Conservation (phyloP, 2,113 vertebrate genomes). For the Puma concolor region DNA sequence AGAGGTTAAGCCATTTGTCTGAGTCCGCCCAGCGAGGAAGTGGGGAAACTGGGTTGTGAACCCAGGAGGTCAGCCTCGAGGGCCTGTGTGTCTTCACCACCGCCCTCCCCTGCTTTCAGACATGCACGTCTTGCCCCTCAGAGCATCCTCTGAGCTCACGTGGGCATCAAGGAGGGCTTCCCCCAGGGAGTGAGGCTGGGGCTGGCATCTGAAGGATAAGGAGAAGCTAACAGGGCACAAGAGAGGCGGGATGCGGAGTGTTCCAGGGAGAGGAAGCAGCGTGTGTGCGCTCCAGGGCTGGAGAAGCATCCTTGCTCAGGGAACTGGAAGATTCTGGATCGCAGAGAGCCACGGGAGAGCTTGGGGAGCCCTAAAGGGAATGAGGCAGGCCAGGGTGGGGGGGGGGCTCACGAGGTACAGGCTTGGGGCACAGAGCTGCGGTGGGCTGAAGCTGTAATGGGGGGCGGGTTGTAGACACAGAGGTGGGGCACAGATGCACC, state of each 20-base stretch:
- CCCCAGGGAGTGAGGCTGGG: neutral
- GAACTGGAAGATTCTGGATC: neutral
- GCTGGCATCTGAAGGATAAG: neutral
- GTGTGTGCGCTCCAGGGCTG: neutral
- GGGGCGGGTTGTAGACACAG: neutral
- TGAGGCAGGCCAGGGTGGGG: accelerated
- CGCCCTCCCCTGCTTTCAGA: neutral
- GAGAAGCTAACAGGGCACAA: neutral
- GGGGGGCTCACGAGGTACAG: accelerated
- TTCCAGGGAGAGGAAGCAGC: neutral
- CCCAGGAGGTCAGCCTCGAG: neutral
- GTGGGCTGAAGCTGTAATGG: neutral
- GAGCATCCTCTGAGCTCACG: neutral
- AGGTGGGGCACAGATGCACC: neutral
- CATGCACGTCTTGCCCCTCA: neutral
- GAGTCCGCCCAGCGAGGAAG: neutral
- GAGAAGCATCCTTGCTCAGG: neutral
- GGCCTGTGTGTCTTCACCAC: neutral
- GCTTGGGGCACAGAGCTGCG: accelerated
- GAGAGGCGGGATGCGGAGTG: neutral
- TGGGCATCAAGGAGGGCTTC: neutral
- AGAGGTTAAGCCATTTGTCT: neutral
- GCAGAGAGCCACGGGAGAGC: neutral
- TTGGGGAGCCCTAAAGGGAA: neutral
- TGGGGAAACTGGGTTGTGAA: neutral